Conservation (phyloP, 2,113 vertebrate species). For the Hemichromis elongatus region DNA sequence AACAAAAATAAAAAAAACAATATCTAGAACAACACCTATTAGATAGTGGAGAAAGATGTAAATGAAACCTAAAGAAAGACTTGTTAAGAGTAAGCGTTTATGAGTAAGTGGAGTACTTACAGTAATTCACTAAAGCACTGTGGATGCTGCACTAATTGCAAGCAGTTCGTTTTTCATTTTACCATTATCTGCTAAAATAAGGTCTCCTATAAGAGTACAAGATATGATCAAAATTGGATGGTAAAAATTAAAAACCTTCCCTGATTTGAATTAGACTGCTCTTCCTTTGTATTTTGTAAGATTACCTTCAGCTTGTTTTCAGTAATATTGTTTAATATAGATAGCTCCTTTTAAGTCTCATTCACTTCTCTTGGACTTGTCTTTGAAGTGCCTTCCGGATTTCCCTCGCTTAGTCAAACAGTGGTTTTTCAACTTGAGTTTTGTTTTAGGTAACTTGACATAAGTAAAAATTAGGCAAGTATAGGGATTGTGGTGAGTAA, state of each 20-base stretch:
- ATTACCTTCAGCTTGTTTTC: not conserved
- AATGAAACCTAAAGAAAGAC: not conserved
- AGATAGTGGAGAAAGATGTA: not conserved
- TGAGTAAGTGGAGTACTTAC: not conserved
- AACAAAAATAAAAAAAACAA: no score
- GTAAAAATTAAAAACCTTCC: not conserved
- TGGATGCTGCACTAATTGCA: not conserved
- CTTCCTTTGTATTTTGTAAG: not conserved
- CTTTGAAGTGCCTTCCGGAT: not conserved
- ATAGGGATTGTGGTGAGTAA: not conserved
- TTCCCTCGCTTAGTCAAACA: not conserved
- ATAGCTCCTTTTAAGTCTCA: not conserved
- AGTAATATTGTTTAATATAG: not conserved
- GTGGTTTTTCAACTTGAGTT: not conserved
- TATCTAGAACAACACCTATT: not conserved
- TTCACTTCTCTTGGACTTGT: not conserved
- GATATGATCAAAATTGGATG: not conserved
- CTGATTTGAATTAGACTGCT: not conserved
- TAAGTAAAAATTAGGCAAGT: not conserved
- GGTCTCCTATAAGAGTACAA: not conserved
- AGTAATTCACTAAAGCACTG: not conserved
- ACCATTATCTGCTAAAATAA: not conserved
- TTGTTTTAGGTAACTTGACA: not conserved
- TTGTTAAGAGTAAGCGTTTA: no score
- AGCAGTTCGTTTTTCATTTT: not conserved